These are phyloP conservation scores for Gambusia holbrooki DNA, from an alignment of 2,113 vertebrate species.

Conservation along the genomic window DNA sequence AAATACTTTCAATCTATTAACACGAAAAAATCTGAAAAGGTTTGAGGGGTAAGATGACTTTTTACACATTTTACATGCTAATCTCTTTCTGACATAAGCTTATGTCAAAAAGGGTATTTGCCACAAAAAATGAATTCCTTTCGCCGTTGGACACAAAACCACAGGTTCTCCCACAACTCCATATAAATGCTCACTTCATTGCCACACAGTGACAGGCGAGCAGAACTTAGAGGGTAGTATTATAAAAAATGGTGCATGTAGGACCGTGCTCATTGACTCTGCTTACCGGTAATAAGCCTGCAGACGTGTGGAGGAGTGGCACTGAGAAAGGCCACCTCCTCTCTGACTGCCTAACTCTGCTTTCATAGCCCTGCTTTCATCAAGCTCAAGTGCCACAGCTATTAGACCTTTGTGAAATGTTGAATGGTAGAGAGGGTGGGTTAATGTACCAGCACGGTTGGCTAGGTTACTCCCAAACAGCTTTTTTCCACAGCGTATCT, in stretches of 20 bases:
- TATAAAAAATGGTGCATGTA: conserved; percentile 40
- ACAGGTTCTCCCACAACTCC: conserved; percentile 16
- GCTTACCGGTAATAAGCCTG: conserved; percentile 55
- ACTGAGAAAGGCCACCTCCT: conserved; percentile 58
- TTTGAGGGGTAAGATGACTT: background rate
- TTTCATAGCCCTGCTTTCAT: conserved; percentile 67
- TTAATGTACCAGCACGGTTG: conserved; percentile 60
- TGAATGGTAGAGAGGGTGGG: conserved; percentile 47
- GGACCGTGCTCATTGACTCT: conserved; percentile 28
- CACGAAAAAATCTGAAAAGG: background rate
- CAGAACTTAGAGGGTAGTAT: conserved; percentile 44
- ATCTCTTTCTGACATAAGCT: background rate
- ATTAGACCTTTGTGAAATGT: conserved; percentile 64
- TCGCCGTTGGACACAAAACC: conserved; percentile 13
- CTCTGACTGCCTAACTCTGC: conserved; percentile 61
- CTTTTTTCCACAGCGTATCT: conserved; percentile 45
- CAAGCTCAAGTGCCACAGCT: conserved; percentile 64
- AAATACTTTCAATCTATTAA: background rate
- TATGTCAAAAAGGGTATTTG: conserved; percentile 26
- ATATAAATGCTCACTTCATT: conserved; percentile 27
- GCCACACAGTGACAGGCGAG: conserved; percentile 56
- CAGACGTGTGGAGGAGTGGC: conserved; percentile 59
- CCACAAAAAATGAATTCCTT: conserved; percentile 17
- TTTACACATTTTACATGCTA: background rate
- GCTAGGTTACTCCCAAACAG: conserved; percentile 60